phyloP scores from a whole-genome alignment of 2,797 vertebrate genomes.

The Spatula clypeata region DNA sequence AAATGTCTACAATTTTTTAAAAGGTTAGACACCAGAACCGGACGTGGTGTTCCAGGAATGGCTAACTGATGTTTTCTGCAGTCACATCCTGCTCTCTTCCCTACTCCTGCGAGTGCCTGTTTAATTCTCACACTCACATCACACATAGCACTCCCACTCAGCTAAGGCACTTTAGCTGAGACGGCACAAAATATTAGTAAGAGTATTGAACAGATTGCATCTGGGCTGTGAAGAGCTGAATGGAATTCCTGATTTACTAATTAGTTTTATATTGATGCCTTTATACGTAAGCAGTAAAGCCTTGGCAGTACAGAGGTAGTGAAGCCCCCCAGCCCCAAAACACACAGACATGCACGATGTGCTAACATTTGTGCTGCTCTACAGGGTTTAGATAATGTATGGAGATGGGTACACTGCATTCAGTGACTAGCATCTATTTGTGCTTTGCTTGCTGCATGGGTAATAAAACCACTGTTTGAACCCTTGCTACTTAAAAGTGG shows the following conservation, averaged over 20 bases:
- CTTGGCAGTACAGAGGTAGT: neutral
- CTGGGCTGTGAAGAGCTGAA: neutral
- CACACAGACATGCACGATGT: neutral
- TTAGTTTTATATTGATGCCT: neutral
- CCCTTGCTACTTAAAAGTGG: neutral
- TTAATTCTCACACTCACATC: neutral
- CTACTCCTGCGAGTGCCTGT: accelerated
- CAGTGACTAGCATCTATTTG: neutral
- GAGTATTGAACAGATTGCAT: neutral
- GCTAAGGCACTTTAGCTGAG: neutral
- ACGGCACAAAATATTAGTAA: neutral
- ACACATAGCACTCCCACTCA: neutral
- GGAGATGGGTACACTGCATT: neutral
- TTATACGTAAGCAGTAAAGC: neutral
- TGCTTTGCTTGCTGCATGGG: neutral
- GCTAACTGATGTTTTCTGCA: neutral
- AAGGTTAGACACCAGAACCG: neutral
- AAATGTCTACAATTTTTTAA: neutral
- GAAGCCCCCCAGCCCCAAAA: neutral
- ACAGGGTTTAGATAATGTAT: neutral
- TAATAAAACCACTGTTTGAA: neutral
- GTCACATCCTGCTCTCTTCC: accelerated
- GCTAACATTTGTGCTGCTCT: too few species aligned
- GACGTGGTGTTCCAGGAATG: neutral
- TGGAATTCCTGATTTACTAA: neutral